A percentile compares a stretch with the other conserved stretches of the same genome.
Conservation (phyloP, 1,140 invertebrate genomes). For the Schlechtendalia chinensis region DNA sequence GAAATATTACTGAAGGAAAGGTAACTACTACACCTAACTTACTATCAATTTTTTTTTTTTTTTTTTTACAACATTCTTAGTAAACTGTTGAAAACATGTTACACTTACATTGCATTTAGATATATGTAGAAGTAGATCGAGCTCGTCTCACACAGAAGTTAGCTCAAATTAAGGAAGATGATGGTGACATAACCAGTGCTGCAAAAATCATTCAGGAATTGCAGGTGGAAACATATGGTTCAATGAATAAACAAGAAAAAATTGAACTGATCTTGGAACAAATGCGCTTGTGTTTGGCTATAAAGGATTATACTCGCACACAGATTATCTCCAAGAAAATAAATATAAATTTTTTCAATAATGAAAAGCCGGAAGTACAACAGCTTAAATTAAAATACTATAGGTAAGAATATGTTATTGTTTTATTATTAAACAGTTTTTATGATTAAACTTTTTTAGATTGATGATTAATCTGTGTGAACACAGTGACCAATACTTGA, state of each 20-base stretch:
- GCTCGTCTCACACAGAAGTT: slow-evolving; percentile 92
- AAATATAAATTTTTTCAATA: slow-evolving; percentile 94
- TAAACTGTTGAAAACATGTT: no score
- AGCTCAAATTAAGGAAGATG: slow-evolving; percentile 89
- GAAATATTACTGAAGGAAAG: slow-evolving; percentile 95
- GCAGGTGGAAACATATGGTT: slow-evolving; percentile 99
- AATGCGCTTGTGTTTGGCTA: slow-evolving; percentile 94
- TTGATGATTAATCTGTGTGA: slow-evolving; percentile 97
- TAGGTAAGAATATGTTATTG: slow-evolving; percentile 58
- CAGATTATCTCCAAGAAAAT: slow-evolving; percentile 99
- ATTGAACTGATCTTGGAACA: slow-evolving; percentile 95
- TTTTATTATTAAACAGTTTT: slow-evolving; percentile 41
- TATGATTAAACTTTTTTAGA: slow-evolving; percentile 57
- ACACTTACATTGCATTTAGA: no score
- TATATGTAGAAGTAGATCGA: slow-evolving; percentile 98
- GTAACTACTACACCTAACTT: no score
- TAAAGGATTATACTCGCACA: slow-evolving; percentile 94
- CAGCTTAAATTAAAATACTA: slow-evolving; percentile 92
- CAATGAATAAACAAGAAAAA: slow-evolving; percentile 98
- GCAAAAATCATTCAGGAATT: slow-evolving; percentile 93
- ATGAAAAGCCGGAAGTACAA: slow-evolving; percentile 66
- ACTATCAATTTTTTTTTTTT: no score
- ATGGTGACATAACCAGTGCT: slow-evolving; percentile 87
- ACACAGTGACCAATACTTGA: slow-evolving; percentile 88
- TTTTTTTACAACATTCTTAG: no score